Conservation (phyloP, 2,797 vertebrate species). For the Enteromius mattozi region DNA sequence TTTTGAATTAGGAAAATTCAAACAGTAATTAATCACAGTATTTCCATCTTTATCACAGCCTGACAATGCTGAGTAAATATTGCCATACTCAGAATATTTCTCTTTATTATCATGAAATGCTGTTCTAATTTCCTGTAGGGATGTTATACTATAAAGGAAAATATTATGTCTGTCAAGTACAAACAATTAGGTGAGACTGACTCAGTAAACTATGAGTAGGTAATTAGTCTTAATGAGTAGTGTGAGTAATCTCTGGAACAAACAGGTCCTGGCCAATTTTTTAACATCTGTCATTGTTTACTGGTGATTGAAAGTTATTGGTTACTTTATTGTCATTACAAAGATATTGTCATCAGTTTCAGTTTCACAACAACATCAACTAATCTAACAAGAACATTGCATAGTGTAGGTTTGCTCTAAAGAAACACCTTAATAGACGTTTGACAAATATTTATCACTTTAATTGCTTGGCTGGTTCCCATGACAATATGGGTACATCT, state of each 20-base stretch:
- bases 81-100: constrained; percentile 30
- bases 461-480: constrained; percentile 3
- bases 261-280: not conserved
- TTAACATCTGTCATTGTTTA: constrained; percentile 44
- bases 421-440: not conserved
- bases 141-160: constrained; percentile 11
- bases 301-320: constrained; percentile 11
- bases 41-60: constrained; percentile 14
- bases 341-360: not conserved
- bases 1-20: not conserved
- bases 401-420: not conserved
- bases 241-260: constrained; percentile 32
- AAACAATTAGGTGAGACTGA: constrained; percentile 41
- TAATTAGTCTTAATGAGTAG: constrained; percentile 11
- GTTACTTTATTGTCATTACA: constrained; percentile 13
- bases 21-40: constrained; percentile 31
- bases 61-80: constrained; percentile 41
- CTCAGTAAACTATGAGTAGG: constrained; percentile 22
- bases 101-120: constrained; percentile 39
- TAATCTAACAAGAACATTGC: not conserved
- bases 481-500: not conserved
- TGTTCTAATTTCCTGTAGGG: constrained; percentile 53
- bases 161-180: constrained; percentile 15
- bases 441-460: constrained; percentile 3
- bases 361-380: constrained; percentile 25